Percentiles rank a stretch among this genome's conserved stretches.
These are phyloP conservation scores for Lepidochrysops patricia DNA, from an alignment of 2,888 invertebrate species.

Conservation along the genomic window DNA sequence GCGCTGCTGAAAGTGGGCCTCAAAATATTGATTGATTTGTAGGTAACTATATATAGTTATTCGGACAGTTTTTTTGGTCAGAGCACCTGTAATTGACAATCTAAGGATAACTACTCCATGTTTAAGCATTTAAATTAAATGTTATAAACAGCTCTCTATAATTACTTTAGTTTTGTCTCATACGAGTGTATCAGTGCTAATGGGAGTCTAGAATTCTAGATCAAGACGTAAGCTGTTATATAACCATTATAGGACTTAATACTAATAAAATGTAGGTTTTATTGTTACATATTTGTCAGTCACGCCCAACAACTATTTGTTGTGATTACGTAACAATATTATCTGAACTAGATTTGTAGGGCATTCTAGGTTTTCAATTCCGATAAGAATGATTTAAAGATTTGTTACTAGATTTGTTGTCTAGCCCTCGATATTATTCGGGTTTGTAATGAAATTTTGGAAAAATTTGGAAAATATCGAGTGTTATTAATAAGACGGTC, in stretches of 20 bases:
- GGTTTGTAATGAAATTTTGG: no score
- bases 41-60: no score
- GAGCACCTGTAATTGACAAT: no score
- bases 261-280: neutral
- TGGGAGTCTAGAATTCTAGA: neutral
- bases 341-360: neutral
- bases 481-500: no score
- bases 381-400: neutral
- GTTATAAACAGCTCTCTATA: neutral
- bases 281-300: conserved; percentile 6
- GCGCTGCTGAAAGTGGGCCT: no score
- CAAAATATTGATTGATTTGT: no score
- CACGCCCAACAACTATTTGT: conserved; percentile 6
- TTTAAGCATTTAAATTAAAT: neutral
- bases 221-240: conserved; percentile 10
- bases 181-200: conserved; percentile 1
- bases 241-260: neutral
- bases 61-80: no score
- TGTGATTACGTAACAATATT: conserved; percentile 11
- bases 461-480: no score
- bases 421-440: no score
- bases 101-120: no score
- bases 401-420: no score
- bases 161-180: neutral
- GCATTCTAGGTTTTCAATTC: neutral